Base-by-base conservation (phyloP, 2,888 invertebrate genomes). In the Campoplex nolae region DNA sequence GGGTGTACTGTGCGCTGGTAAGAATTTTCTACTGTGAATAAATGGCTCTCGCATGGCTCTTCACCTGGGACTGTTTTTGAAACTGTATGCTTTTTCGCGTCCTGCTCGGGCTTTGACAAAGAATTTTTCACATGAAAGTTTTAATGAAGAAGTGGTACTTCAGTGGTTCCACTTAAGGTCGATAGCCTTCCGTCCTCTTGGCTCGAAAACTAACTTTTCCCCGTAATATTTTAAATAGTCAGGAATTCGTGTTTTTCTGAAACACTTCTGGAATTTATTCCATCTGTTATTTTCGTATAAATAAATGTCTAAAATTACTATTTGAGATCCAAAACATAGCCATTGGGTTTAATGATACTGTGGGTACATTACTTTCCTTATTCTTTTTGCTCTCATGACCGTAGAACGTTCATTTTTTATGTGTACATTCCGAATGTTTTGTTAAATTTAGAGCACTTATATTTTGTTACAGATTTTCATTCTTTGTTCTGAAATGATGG, bases 111-210 rank as follows among this genome's bases (percentile, higher is more conserved):
- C 54, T 32, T 74, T 54, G 28, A 71, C 58, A 68, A 68, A 68
- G 74, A 42, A 78, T 74, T 58, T 82, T 74, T 68, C 38, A 58
- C 74, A 48, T 74, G 70, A 51, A 65, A 70, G 65, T 79, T 75
- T 58, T 79, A 79, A 79, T 75, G 73, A 78, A 87, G 83, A 76
- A 87, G 88, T 79, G 82, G 84, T 78, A 86, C 89, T 88, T 71
- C 77, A 80, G 77, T 85, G 83, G n/a, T n/a, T n/a, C 70, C 86
- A 84, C 86, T 88, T 71, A 71, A 73, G 83, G 81, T 77, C 85
- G 84, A 88, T 84, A 87, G 83, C 82, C 84, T 84, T 87, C 78
- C 76, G 74, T 38, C 54, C 84, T 71, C 74, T 77, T 82, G 73
- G 54, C 79, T 83, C 32, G 48, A 51, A 42, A 74, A 18, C 56